Conservation (phyloP, 2,888 invertebrate genomes). For the Furcula furcula region DNA sequence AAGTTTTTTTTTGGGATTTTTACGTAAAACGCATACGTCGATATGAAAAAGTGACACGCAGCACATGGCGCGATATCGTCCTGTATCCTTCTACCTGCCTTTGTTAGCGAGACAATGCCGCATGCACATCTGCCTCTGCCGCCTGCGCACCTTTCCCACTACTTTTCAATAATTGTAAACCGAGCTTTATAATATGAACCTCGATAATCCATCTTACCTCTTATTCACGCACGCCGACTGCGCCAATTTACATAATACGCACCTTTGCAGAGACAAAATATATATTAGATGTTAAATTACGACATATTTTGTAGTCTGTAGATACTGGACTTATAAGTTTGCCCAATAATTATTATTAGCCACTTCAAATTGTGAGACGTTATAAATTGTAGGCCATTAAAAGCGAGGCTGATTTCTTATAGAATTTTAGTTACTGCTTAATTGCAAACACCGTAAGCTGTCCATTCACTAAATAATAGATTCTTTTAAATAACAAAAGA, state of each 20-base stretch:
- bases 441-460: slow-evolving; percentile 54
- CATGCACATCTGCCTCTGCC: slow-evolving; percentile 73
- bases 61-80: slow-evolving; percentile 73
- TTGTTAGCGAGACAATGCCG: slow-evolving; percentile 71
- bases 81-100: slow-evolving; percentile 68
- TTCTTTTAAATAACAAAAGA: slow-evolving; percentile 16
- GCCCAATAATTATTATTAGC: slow-evolving; percentile 35
- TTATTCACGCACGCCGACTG: slow-evolving; percentile 34
- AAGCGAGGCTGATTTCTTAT: slow-evolving; percentile 59
- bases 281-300: too few relatives aligned
- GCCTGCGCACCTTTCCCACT: slow-evolving; percentile 53
- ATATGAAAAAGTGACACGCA: slow-evolving; percentile 75
- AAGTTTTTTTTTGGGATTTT: slow-evolving; percentile 51
- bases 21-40: slow-evolving; percentile 64
- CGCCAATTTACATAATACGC: slow-evolving; percentile 27
- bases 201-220: slow-evolving; percentile 41
- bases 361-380: slow-evolving; percentile 38
- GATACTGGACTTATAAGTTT: too few relatives aligned
- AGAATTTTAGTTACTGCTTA: slow-evolving; percentile 55
- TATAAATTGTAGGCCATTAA: slow-evolving; percentile 45
- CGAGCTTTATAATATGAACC: slow-evolving; percentile 40
- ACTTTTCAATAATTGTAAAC: slow-evolving; percentile 38
- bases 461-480: slow-evolving; percentile 36
- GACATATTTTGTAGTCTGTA: too few relatives aligned
- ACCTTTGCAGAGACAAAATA: not conserved